A percentile compares a stretch with the other conserved stretches of the same genome.
These are phyloP conservation scores for Xestobium rufovillosum DNA, from an alignment of 2,888 invertebrate genomes.

Conservation along the genomic window DNA sequence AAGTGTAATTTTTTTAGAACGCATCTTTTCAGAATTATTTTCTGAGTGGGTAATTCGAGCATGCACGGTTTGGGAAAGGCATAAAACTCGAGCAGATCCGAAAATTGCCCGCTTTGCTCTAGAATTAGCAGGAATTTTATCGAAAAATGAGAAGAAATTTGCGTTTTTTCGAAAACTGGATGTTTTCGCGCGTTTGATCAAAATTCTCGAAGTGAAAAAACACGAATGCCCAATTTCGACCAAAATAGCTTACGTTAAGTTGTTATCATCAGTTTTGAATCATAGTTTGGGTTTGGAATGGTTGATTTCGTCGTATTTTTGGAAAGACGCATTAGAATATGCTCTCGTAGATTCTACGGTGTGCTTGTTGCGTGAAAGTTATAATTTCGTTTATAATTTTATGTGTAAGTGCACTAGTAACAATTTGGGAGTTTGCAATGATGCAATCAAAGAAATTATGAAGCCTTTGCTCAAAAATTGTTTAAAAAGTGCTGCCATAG, in stretches of 20 bases:
- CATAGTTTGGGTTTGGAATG: conserved; percentile 60
- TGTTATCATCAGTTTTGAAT: conserved; percentile 52
- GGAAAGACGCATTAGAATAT: conserved; percentile 57
- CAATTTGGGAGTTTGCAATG: conserved; percentile 47
- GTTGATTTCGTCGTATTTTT: conserved; percentile 53
- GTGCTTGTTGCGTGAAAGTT: conserved; percentile 61
- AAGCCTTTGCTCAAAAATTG: conserved; percentile 52
- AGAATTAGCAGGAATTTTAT: conserved; percentile 49
- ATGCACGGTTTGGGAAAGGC: conserved; percentile 31
- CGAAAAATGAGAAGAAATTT: conserved; percentile 49
- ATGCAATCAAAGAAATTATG: conserved; percentile 50
- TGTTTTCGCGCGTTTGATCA: conserved; percentile 39
- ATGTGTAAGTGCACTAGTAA: conserved; percentile 50
- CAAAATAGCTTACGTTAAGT: conserved; percentile 59
- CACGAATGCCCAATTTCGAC: conserved; percentile 51
- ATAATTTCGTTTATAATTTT: conserved; percentile 54
- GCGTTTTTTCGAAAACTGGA: conserved; percentile 25
- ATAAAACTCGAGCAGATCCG: conserved; percentile 38
- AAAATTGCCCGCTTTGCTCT: conserved; percentile 50
- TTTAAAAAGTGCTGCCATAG: conserved; percentile 42
- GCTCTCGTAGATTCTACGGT: conserved; percentile 61
- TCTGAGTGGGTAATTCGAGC: conserved; percentile 39
- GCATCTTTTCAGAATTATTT: conserved; percentile 21
- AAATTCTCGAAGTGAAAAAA: conserved; percentile 33
- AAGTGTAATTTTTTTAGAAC: too few relatives aligned